A percentile compares a stretch with the other conserved stretches of the same genome.
phyloP scores from a whole-genome alignment of 2,888 invertebrate genomes.

The Agrilus mali region DNA sequence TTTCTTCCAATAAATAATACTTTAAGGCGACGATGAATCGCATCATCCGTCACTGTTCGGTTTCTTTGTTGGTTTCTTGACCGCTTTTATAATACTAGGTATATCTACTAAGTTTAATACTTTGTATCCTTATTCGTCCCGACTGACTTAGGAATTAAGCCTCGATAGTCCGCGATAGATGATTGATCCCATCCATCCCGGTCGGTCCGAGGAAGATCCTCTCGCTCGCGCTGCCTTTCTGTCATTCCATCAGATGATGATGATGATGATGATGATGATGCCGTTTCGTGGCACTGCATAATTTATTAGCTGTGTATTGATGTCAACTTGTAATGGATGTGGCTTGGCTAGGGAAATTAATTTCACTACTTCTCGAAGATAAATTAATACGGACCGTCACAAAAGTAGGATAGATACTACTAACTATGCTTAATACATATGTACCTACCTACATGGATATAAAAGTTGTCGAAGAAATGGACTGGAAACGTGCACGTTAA shows the following conservation, averaged over 20 bases:
- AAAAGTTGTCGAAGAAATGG: constrained; percentile 16
- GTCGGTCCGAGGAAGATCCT: no score
- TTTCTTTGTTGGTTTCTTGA: constrained; percentile 3
- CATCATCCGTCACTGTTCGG: neutral
- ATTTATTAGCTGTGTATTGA: constrained; percentile 23
- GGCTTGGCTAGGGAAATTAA: constrained; percentile 27
- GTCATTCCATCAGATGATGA: no score
- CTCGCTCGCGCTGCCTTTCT: no score
- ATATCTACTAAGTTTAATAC: no score
- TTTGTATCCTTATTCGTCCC: neutral
- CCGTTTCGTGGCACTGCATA: constrained; percentile 13
- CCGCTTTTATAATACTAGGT: neutral
- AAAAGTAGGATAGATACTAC: no score
- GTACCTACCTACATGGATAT: constrained; percentile 10
- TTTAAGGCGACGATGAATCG: no score
- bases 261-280: no score
- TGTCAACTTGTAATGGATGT: constrained; percentile 27
- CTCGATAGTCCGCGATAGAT: no score
- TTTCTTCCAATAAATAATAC: no score
- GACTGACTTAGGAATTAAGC: no score
- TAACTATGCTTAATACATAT: no score
- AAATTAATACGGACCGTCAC: constrained; percentile 20
- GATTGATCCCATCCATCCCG: no score
- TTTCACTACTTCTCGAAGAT: constrained; percentile 27
- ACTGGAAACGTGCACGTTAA: constrained; percentile 12